Base-by-base conservation (phyloP, 2,113 vertebrate species). In the Lophura nycthemera region DNA sequence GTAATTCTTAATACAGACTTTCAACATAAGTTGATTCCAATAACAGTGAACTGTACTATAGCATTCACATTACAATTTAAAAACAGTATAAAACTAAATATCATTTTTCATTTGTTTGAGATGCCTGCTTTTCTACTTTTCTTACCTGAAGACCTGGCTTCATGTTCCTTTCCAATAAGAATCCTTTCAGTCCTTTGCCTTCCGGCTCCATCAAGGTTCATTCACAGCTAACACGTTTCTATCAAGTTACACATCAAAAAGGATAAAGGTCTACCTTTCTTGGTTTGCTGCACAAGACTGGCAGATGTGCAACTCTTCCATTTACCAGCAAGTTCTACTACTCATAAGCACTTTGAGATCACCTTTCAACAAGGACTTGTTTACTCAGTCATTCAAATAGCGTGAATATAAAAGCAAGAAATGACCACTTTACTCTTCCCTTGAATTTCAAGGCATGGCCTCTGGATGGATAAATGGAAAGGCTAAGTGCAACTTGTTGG, bases 401-500 rank as follows among this genome's bases (percentile, higher is more conserved):
- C 1, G 0, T 6, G 38, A 70, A 13, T 52, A 52, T 27, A 42
- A 84, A 11, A 47, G 43, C 3, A 1, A 67, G 32, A 42, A 83
- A n/a, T 24, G 9, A 48, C 5, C 42, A 30, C 36, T 8, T 34
- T 34, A 17, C 8, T 40, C 32, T 20, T 34, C 25, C 40, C 48
- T 72, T 36, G 64, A 48, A 48, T 34, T 16, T 72, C 15, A 43
- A 67, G 38, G 67, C 13, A n/a, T 1, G 0, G 13, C 43, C 40
- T 73, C 34, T 47, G 43, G 54, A 27, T 4, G 63, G 66, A 47
- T 3, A 38, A 59, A 67, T 16, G 11, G 22, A 57, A 57, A 50
- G 11, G 1, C 1, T 7, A 56, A 86, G 9, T 20, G 12, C n/a
- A 17, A 61, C 25, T 32, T 72, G 14, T 1, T 0, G 22, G 50